Conservation (phyloP, 2,113 vertebrate species). For the Grus americana region DNA sequence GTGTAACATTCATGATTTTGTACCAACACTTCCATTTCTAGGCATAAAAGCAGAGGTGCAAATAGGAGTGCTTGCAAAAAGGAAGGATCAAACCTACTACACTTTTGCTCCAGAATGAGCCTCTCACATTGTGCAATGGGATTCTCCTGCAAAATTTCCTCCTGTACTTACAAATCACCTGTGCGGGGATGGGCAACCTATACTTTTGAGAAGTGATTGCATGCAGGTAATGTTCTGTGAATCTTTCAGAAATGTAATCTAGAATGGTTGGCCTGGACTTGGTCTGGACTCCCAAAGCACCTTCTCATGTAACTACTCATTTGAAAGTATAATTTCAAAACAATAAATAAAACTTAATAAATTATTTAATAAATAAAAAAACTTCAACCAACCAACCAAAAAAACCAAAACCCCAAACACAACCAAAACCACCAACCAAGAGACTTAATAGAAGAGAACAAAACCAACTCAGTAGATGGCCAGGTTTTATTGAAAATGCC, state of each 20-base stretch:
- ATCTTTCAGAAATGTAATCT: not conserved
- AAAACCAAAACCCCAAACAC: not conserved
- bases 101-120: not conserved
- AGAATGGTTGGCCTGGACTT: not conserved
- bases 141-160: not conserved
- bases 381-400: not conserved
- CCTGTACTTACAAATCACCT: not conserved
- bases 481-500: not conserved
- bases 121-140: not conserved
- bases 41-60: not conserved
- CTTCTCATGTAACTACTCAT: not conserved
- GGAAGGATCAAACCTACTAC: not conserved
- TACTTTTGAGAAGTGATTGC: not conserved
- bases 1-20: not conserved
- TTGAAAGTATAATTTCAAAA: not conserved
- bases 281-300: not conserved
- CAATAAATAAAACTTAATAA: not conserved
- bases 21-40: not conserved
- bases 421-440: not conserved
- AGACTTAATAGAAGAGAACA: not conserved
- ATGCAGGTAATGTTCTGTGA: not conserved
- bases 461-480: not conserved
- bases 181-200: not conserved
- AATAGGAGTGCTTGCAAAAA: not conserved
- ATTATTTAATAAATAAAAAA: not conserved